A percentile compares a stretch with the other conserved stretches of the same genome.
phyloP scores from a whole-genome alignment of 2,113 vertebrate species.

The Cercocebus atys region DNA sequence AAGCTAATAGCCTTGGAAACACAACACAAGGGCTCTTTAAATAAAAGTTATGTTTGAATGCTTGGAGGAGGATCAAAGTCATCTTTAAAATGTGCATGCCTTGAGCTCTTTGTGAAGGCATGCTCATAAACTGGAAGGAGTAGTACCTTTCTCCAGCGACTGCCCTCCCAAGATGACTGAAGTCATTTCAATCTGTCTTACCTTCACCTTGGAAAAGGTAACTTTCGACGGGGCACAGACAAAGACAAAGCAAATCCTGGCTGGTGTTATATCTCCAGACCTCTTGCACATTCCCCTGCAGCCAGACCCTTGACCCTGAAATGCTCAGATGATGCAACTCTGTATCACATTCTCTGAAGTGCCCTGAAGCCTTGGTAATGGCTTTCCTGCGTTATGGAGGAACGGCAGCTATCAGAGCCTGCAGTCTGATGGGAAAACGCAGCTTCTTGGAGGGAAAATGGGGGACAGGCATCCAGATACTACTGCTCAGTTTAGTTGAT shows the following conservation, averaged over 20 bases:
- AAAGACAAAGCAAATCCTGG: not conserved
- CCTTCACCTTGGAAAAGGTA: conserved; percentile 63
- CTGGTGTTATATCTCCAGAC: not conserved
- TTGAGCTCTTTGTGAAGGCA: conserved; percentile 24
- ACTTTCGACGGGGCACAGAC: not conserved
- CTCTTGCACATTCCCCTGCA: not conserved
- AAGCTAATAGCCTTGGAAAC: conserved; percentile 51
- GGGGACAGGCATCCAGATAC: not conserved
- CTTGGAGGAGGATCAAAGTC: conserved; percentile 62
- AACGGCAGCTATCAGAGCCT: not conserved
- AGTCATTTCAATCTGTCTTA: conserved; percentile 61
- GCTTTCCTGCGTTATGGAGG: not conserved
- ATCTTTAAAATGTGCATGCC: conserved; percentile 60
- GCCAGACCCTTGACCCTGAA: not conserved
- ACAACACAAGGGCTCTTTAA: conserved; percentile 12
- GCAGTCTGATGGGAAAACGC: not conserved
- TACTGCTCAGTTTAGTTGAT: not conserved
- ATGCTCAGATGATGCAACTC: not conserved
- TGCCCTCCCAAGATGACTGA: not conserved
- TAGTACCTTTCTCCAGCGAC: conserved; percentile 21
- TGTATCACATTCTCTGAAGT: not conserved
- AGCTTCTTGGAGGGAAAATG: not conserved
- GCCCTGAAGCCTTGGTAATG: not conserved
- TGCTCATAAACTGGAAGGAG: conserved; percentile 25
- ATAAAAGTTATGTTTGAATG: conserved; percentile 43